A percentile compares a stretch with the other conserved stretches of the same genome.
Conservation (phyloP, 2,113 vertebrate genomes). For the Elanus axillaris region DNA sequence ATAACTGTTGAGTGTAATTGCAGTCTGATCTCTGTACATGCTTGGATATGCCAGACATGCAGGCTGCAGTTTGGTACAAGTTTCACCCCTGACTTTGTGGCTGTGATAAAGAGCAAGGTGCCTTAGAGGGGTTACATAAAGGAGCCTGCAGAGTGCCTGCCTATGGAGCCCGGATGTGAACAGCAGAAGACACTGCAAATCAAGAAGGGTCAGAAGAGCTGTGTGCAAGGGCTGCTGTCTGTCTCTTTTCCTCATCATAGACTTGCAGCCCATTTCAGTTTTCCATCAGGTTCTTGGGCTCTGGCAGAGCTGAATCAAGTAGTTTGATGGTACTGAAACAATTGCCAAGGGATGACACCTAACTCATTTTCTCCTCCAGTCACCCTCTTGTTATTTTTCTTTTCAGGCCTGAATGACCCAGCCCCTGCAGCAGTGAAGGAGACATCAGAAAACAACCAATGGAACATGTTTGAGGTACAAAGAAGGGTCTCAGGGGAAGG, state of each 20-base stretch:
- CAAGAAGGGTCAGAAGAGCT: background rate
- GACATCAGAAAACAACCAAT: constrained; percentile 62
- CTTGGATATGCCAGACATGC: background rate
- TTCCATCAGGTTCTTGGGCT: background rate
- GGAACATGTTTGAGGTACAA: constrained; percentile 77
- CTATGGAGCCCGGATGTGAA: background rate
- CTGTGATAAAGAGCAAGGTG: background rate
- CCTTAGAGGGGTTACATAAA: background rate
- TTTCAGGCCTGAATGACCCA: constrained; percentile 80
- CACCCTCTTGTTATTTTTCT: background rate
- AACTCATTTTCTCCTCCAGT: background rate
- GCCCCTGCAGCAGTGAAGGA: constrained; percentile 71
- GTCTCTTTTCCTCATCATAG: background rate
- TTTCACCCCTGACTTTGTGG: background rate
- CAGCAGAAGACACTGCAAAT: background rate
- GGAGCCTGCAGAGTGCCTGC: background rate
- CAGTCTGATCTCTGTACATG: background rate
- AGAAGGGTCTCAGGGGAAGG: background rate
- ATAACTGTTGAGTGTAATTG: background rate
- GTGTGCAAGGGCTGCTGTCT: background rate
- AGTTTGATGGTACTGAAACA: background rate
- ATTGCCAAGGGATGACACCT: background rate
- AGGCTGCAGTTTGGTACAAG: background rate
- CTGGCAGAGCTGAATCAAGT: background rate
- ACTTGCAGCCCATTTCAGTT: background rate